Evolutionary conservation across 1,140 invertebrate species (phyloP).

Genomic region (Chrysomallon squamiferum): DNA sequence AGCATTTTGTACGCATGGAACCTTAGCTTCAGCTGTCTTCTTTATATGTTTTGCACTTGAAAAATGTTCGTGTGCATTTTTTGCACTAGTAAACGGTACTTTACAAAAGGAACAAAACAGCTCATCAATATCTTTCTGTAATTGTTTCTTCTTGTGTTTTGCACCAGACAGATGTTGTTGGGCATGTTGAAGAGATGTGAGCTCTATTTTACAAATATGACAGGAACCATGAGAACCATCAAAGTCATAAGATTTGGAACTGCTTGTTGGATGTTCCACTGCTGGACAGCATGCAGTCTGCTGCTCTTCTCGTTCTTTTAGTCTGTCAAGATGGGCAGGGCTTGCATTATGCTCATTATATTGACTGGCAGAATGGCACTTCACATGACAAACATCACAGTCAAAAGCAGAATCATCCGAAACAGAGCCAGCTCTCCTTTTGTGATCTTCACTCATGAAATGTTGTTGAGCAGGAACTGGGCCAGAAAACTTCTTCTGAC

Average conservation of each 20-base stretch:
- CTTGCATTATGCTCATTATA: conserved; percentile 15
- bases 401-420: background rate
- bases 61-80: conserved; percentile 36
- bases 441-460: conserved; percentile 20
- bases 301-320: background rate
- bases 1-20: too few relatives aligned
- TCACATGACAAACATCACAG: conserved; percentile 18
- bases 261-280: background rate
- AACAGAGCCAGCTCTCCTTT: conserved; percentile 10
- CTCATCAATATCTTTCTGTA: conserved; percentile 1
- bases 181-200: conserved; percentile 30
- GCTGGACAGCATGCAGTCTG: background rate
- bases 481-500: conserved; percentile 33
- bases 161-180: conserved; percentile 34
- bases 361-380: conserved; percentile 11
- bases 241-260: conserved; percentile 16
- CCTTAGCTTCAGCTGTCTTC: background rate
- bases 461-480: conserved; percentile 21
- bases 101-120: conserved; percentile 41
- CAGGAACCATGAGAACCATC: conserved; percentile 28
- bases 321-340: background rate
- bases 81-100: conserved; percentile 30
- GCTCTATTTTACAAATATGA: conserved; percentile 32
- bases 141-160: conserved; percentile 24
- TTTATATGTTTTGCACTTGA: conserved; percentile 37